Base-by-base conservation (phyloP, 2,113 vertebrate species). In the Dermatemys mawii region DNA sequence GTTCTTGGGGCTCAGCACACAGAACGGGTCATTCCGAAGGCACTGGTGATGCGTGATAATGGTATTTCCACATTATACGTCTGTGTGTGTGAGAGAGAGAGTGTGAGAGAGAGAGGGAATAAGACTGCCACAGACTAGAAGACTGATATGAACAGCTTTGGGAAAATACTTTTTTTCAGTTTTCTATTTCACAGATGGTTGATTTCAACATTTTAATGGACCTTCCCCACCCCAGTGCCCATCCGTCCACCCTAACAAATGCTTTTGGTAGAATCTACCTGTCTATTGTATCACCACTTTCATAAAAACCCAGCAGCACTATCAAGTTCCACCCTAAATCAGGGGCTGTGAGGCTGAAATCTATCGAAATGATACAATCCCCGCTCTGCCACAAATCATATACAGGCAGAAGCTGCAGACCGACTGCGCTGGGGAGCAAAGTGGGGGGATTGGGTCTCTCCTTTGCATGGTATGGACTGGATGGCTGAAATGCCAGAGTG, bases 121-220 rank as follows among this genome's bases (percentile, higher is more conserved):
- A 81, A 48, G 19, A 78, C n/a, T 55, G 63, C 21, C 84, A 81
- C 73, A 85, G 91, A 94, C 2, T 8, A 80, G 87, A 92, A 95
- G 87, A 82, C 57, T 87, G 89, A 81, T 91, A 95, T 44, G 90
- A 97, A 93, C 85, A 78, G 54, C 84, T 96, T 57, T 82, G 82
- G 86, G 75, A 97, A 97, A 93, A 95, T 27, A 89, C 51, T 95
- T 98, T 96, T 87, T 87, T 91, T 96, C 88, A 96, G 97, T 97
- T 98, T 98, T 96, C 97, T 92, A 96, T 97, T 98, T 98, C 97
- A 97, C 94, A 96, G 94, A 95, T 94, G 93, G 89, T 94, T 97
- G 93, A 89, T 96, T 97, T 96, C 96, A 97, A 95, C 91, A 97
- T 97, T 97, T 96, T 95, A 94, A 97, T 95, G 88, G 82, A 89